A percentile compares a stretch with the other conserved stretches of the same genome.
These are phyloP conservation scores for Orchesellides sinensis DNA, from an alignment of 2,888 invertebrate species.

Conservation along the genomic window DNA sequence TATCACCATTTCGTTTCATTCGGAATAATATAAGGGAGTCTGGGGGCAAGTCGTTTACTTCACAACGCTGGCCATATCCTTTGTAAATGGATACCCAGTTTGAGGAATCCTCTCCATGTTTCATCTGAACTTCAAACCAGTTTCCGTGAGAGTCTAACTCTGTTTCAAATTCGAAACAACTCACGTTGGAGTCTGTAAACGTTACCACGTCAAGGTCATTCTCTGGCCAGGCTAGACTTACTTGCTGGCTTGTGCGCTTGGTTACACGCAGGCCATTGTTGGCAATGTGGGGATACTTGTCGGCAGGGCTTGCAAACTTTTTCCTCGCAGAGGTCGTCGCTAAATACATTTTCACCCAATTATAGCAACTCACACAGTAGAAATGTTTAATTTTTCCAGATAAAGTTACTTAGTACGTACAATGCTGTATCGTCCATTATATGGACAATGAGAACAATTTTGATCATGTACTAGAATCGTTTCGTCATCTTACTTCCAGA, in stretches of 20 bases:
- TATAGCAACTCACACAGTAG: neutral
- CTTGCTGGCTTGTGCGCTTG: conserved; percentile 56
- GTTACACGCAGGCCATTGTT: conserved; percentile 65
- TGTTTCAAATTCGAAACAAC: conserved; percentile 25
- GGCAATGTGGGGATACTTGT: conserved; percentile 52
- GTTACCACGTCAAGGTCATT: conserved; percentile 51
- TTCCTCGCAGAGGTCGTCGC: neutral
- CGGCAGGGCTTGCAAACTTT: neutral
- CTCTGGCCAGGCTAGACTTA: conserved; percentile 60
- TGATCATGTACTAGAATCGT: no score
- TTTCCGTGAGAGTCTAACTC: conserved; percentile 46
- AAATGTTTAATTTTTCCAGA: conserved; percentile 1
- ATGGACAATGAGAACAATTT: no score
- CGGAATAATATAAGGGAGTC: conserved; percentile 68
- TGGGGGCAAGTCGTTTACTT: conserved; percentile 60
- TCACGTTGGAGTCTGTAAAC: conserved; percentile 44
- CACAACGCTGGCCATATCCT: conserved; percentile 63
- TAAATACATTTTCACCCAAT: neutral
- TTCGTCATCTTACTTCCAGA: no score
- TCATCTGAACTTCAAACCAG: conserved; percentile 69
- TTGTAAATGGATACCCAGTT: conserved; percentile 67
- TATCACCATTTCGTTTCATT: conserved; percentile 63
- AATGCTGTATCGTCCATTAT: no score
- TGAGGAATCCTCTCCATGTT: conserved; percentile 5
- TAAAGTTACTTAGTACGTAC: no score